Conservation (phyloP, 92 coral and sea anemone genomes). For the Montipora capitata region DNA sequence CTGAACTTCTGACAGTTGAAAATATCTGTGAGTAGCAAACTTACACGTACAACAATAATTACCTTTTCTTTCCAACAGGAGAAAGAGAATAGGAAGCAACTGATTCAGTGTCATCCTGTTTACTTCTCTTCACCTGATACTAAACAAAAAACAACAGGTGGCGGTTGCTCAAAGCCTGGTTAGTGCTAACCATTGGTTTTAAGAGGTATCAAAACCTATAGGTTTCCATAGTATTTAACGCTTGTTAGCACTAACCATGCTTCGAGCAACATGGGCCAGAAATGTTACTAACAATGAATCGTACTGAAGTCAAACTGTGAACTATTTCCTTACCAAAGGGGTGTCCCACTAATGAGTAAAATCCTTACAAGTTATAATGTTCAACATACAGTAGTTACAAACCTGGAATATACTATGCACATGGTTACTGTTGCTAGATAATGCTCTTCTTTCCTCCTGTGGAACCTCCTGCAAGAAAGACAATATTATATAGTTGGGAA, state of each 20-base stretch:
- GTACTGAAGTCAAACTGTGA: not conserved
- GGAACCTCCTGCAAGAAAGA: conserved; percentile 70
- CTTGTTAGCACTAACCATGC: too few species aligned
- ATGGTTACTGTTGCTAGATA: conserved; percentile 92
- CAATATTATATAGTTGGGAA: not conserved
- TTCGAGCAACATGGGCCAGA: too few species aligned
- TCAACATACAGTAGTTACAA: not conserved
- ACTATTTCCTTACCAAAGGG: too few species aligned
- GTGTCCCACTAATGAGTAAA: too few species aligned
- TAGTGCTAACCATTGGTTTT: too few species aligned
- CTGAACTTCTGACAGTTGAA: too few species aligned
- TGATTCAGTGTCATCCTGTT: conserved; percentile 93
- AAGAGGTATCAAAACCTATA: too few species aligned
- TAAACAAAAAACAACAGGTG: conserved; percentile 7
- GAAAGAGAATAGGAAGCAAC: conserved; percentile 95
- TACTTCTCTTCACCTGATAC: conserved; percentile 97
- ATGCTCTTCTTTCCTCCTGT: conserved; percentile 90
- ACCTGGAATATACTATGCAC: conserved; percentile 97
- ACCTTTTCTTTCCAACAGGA: conserved; percentile 98
- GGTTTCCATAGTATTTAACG: too few species aligned
- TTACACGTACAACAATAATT: not conserved
- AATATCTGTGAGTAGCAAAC: too few species aligned
- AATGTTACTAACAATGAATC: not conserved
- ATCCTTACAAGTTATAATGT: too few species aligned
- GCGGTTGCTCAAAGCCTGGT: too few species aligned